Conservation (phyloP, 2,888 invertebrate genomes). For the Papilio elwesi region DNA sequence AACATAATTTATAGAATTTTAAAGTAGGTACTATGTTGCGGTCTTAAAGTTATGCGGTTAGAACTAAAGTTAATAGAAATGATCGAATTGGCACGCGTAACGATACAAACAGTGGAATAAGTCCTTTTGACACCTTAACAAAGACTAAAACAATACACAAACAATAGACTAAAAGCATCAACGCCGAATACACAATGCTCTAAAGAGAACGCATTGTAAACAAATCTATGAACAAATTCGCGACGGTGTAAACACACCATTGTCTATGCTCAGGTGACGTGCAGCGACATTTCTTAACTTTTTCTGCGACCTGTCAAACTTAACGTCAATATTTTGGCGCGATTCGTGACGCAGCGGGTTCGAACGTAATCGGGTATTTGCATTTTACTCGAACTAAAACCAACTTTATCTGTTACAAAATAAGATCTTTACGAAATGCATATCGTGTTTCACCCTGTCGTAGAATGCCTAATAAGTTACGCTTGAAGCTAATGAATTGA, state of each 20-base stretch:
- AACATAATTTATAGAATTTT: too few relatives aligned
- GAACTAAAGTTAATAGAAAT: conserved; percentile 1
- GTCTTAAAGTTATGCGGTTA: conserved; percentile 10
- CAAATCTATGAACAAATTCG: conserved; percentile 59
- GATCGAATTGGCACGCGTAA: conserved; percentile 33
- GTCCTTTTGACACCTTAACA: not conserved
- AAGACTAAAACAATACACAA: conserved; percentile 21
- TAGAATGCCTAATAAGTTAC: conserved; percentile 67
- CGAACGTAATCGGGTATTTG: conserved; percentile 15
- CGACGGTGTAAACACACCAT: conserved; percentile 53
- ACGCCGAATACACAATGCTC: conserved; percentile 1
- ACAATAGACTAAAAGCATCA: conserved; percentile 29
- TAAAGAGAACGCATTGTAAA: conserved; percentile 33
- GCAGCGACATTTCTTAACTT: conserved; percentile 46
- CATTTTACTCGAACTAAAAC: conserved; percentile 35
- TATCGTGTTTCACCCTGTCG: conserved; percentile 43
- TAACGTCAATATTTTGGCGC: conserved; percentile 67
- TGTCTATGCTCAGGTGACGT: conserved; percentile 53
- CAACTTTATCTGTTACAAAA: conserved; percentile 38
- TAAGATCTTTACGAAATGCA: conserved; percentile 42
- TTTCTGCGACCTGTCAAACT: conserved; percentile 53
- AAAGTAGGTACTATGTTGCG: not conserved
- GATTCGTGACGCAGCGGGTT: conserved; percentile 77
- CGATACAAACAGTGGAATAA: conserved; percentile 29
- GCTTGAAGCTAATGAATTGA: conserved; percentile 67